Evolutionary conservation across 1,140 invertebrate genomes (phyloP), one percentile per base, ranked within the genome.

Genomic region (Drosophila sechellia): DNA sequence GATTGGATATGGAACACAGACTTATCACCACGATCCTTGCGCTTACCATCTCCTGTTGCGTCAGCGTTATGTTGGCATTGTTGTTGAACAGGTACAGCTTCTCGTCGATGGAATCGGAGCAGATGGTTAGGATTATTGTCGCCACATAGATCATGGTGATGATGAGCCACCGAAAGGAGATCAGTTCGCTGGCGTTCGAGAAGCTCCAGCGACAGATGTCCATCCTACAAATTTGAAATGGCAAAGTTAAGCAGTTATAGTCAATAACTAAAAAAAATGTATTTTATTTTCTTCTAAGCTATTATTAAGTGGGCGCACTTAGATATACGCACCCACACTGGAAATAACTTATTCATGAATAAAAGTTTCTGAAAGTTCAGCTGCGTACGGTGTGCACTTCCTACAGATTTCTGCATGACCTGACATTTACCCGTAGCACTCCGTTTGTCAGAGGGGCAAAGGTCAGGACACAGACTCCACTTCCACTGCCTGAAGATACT

Each of bases 71-170:
- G 68, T 92, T 92, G 12, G 76, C 69, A 69, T 92, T 90, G 40
- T 89, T 91, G 40, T 77, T 92, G 49, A 90, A 77, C 35, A 89
- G 65, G 59, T 90, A 92, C 27, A 92, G 58, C 58, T 89, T 90
- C 58, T 91, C 90, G 54, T 92, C 91, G 6, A 92, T 90, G 27
- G 91, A 91, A 65, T 92, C 90, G 50, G 90, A 91, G 73, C 91
- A 92, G 43, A 92, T 83, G 22, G 91, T 90, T n/a, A 92, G 64
- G 37, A 92, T 91, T 85, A 92, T 92, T 86, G 92, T 92, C 68
- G 90, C 91, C 69, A 92, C 83, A 55, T 92, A 92, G 54, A 92
- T 92, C 92, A 92, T 92, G 37, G 92, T 90, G 48, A 92, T 91
- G 48, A 92, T 92, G 20, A 92, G 77, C 91, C 90, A 92, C 35